Evolutionary conservation across 2,113 vertebrate genomes (phyloP).

Genomic region (Holacanthus passer): DNA sequence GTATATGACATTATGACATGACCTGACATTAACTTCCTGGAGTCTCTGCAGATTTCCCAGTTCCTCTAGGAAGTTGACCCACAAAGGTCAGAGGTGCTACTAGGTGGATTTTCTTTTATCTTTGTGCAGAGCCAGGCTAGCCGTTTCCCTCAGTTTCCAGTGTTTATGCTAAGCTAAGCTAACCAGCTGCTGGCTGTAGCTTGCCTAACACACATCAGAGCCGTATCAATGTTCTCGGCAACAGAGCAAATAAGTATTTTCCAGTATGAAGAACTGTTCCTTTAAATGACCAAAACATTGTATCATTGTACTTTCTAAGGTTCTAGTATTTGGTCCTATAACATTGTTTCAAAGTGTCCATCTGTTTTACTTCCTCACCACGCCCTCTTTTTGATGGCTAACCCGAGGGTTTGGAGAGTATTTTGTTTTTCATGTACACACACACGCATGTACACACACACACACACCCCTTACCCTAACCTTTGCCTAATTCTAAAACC

Average conservation of each 20-base stretch:
- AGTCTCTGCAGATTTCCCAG: too few species aligned
- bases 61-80: too few species aligned
- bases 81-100: too few species aligned
- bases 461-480: too few species aligned
- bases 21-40: too few species aligned
- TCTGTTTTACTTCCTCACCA: constrained; percentile 2
- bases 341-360: constrained; percentile 6
- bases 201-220: not conserved
- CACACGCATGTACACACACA: constrained; percentile 26
- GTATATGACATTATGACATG: too few species aligned
- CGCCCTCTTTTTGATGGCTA: constrained; percentile 38
- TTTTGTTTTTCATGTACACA: constrained; percentile 49
- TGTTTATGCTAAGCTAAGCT: not conserved
- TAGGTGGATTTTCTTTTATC: not conserved
- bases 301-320: too few species aligned
- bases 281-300: not conserved
- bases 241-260: not conserved
- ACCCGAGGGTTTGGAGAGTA: constrained; percentile 57
- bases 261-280: not conserved
- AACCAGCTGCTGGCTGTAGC: not conserved
- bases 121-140: not conserved
- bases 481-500: too few species aligned
- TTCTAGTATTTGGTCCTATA: too few species aligned
- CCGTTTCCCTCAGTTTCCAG: not conserved
- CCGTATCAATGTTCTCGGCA: not conserved